Evolutionary conservation across 2,888 invertebrate species (phyloP).

Genomic region (Lepidochrysops patricia): DNA sequence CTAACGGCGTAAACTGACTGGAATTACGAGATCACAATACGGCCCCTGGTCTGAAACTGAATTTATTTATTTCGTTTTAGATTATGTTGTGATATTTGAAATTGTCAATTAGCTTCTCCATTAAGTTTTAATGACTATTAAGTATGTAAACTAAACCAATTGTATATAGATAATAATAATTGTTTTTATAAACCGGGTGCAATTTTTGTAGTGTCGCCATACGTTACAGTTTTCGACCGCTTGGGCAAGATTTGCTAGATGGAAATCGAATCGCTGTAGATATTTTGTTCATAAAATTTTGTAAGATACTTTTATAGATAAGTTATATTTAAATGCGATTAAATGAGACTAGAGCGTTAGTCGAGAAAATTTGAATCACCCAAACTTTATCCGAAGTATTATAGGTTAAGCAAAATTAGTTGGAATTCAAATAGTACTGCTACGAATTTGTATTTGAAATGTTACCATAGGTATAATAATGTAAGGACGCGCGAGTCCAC

Average conservation of each 20-base stretch:
- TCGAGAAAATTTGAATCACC: conserved; percentile 25
- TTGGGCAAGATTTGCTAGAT: conserved; percentile 32
- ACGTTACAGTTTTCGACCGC: not conserved
- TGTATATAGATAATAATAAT: not conserved
- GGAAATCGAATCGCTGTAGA: conserved; percentile 40
- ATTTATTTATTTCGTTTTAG: no score
- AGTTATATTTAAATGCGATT: conserved; percentile 14
- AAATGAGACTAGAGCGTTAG: conserved; percentile 12
- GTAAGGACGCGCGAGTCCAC: not conserved
- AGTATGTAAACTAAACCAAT: not conserved
- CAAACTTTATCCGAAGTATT: conserved; percentile 49
- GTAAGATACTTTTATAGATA: conserved; percentile 43
- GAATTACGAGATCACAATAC: no score
- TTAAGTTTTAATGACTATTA: not conserved
- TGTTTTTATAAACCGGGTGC: not conserved
- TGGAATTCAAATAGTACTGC: conserved; percentile 45
- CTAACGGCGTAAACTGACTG: no score
- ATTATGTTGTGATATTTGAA: not conserved
- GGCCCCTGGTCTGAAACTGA: no score
- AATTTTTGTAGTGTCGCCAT: not conserved
- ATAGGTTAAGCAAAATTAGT: conserved; percentile 41
- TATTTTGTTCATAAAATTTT: conserved; percentile 44
- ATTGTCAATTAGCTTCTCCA: not conserved
- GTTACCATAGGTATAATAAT: not conserved
- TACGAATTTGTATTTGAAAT: conserved; percentile 47